Evolutionary conservation across 2,888 invertebrate species (phyloP).

Genomic region (Pogonocherus hispidulus): DNA sequence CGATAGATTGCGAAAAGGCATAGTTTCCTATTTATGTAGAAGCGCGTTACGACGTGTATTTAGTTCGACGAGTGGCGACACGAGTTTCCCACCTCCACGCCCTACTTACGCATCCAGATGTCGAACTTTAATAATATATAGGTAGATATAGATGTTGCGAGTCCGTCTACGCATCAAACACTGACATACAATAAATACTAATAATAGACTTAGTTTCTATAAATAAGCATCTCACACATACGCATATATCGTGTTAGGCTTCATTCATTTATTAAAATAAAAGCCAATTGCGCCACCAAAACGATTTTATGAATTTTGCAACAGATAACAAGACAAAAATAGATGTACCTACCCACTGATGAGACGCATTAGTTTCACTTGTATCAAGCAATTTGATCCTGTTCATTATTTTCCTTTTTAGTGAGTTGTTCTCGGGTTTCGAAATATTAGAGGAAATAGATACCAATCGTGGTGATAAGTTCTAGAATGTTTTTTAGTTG

Average conservation of each 20-base stretch:
- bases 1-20: too few relatives aligned
- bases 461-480: neutral
- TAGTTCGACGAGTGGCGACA: too few relatives aligned
- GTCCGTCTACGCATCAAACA: neutral
- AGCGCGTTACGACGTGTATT: too few relatives aligned
- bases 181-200: neutral
- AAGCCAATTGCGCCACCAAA: neutral
- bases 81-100: too few relatives aligned
- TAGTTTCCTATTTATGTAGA: too few relatives aligned
- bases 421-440: neutral
- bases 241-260: neutral
- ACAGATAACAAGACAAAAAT: conserved; percentile 9
- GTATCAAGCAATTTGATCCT: too few relatives aligned
- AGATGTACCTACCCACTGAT: too few relatives aligned
- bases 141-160: too few relatives aligned
- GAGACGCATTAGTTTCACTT: too few relatives aligned
- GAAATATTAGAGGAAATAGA: neutral
- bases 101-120: too few relatives aligned
- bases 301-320: neutral
- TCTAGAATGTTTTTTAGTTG: neutral
- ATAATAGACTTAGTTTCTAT: neutral
- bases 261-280: neutral
- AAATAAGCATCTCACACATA: neutral
- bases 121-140: too few relatives aligned
- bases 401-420: neutral